Percentiles rank a stretch among this genome's conserved stretches.
These are phyloP conservation scores for Noctua janthina DNA, from an alignment of 2,888 invertebrate species.

Conservation along the genomic window DNA sequence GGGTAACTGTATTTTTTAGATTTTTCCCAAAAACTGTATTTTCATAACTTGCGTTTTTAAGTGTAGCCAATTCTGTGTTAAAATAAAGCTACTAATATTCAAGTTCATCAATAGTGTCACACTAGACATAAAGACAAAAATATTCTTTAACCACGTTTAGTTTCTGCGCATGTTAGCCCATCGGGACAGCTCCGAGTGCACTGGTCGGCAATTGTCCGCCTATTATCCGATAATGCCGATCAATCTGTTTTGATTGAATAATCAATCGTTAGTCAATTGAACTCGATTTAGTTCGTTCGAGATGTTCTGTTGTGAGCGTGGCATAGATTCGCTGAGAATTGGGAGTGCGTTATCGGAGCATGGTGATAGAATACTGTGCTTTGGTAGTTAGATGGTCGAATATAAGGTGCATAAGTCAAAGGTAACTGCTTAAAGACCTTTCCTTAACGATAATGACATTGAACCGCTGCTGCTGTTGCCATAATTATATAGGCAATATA, in stretches of 20 bases:
- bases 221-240: slow-evolving; percentile 89
- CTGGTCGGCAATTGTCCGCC: slow-evolving; percentile 75
- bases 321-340: slow-evolving; percentile 58
- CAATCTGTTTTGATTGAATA: slow-evolving; percentile 89
- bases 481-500: not conserved
- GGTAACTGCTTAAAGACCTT: not conserved
- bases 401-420: not conserved
- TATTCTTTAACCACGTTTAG: slow-evolving; percentile 14
- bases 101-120: not conserved
- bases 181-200: slow-evolving; percentile 69
- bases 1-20: not conserved
- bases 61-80: not conserved
- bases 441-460: not conserved
- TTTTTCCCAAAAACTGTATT: not conserved
- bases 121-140: slow-evolving; percentile 23
- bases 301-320: slow-evolving; percentile 55
- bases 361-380: not conserved
- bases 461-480: not conserved
- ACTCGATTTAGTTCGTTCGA: slow-evolving; percentile 79
- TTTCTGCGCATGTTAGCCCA: slow-evolving; percentile 67
- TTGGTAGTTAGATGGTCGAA: not conserved
- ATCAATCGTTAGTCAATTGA: slow-evolving; percentile 90
- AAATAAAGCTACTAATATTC: not conserved
- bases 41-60: not conserved
- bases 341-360: slow-evolving; percentile 13